Base-by-base conservation (phyloP, 2,888 invertebrate genomes). In the Tribolium freemani region DNA sequence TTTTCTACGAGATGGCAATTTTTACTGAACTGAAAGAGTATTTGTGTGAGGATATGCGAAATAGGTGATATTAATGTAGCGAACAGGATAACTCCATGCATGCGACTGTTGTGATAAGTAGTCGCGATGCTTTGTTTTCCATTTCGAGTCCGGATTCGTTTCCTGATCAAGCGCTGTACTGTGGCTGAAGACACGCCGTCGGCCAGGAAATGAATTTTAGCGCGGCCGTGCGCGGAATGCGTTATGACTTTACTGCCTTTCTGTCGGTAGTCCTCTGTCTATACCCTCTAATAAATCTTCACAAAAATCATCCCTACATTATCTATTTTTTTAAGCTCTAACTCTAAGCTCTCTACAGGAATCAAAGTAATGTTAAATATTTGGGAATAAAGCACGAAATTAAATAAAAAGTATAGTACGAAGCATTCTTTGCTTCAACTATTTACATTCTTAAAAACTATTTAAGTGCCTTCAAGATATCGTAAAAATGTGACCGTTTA, bases 161-260 rank as follows among this genome's bases (percentile, higher is more conserved):
- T 85, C 84, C 84, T 84, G 84, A 82, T 83, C 84, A 81, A 77
- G 79, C 78, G 66, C 69, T 75, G 76, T 75, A 80, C 79, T 82
- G 83, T 78, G 83, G 83, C 82, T 78, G 82, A 85, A 84, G 84
- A 85, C 84, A 82, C 80, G 83, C 80, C 81, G 69, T 64, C 73
- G 80, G 80, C 81, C 85, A 84, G 85, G 85, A 85, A 85, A 85
- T 85, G 85, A 85, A 85, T 85, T 85, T 84, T 84, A 83, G 85
- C 80, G 77, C 79, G 82, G 75, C 81, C 81, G 82, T 82, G 82
- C 80, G 78, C 78, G 80, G 81, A 73, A 73, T 73, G 67, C 61
- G 67, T 70, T 73, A 73, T 73, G 61, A 53, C 66, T 67, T 72
- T 72, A 60, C 58, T 58, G 44, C 5, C 26, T 26, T 71, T 54